phyloP scores from a whole-genome alignment of 2,888 invertebrate species.

The Cyclophora albipunctata region DNA sequence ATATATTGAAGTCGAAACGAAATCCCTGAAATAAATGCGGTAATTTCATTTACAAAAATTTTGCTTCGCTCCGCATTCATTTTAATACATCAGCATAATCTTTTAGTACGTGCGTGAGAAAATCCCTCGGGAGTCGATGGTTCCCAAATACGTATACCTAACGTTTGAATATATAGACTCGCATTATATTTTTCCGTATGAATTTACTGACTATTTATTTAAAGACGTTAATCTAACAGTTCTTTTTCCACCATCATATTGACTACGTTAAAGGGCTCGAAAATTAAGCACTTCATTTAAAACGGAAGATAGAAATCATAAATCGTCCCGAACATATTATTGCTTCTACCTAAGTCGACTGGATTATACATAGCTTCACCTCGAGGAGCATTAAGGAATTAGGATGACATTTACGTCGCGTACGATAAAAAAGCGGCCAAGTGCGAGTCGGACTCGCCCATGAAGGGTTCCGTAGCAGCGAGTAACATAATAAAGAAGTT shows the following conservation, averaged over 20 bases:
- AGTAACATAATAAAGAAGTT: too few relatives aligned
- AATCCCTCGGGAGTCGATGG: conserved; percentile 30
- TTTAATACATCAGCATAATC: conserved; percentile 66
- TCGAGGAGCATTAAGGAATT: conserved; percentile 45
- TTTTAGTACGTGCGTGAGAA: conserved; percentile 49
- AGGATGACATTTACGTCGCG: conserved; percentile 45
- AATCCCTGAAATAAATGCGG: conserved; percentile 55
- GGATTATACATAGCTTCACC: conserved; percentile 25
- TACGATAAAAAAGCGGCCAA: too few relatives aligned
- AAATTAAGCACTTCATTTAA: too few relatives aligned
- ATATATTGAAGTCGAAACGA: conserved; percentile 39
- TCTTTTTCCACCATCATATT: too few relatives aligned
- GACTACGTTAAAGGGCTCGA: too few relatives aligned
- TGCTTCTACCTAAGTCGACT: not conserved
- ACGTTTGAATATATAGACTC: not conserved
- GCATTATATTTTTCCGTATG: not conserved
- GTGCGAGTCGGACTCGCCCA: too few relatives aligned
- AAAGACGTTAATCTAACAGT: too few relatives aligned
- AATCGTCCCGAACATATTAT: too few relatives aligned
- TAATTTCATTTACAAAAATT: conserved; percentile 58
- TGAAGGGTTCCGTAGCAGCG: too few relatives aligned
- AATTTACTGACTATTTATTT: too few relatives aligned
- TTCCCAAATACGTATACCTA: conserved; percentile 7
- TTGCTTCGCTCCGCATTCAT: conserved; percentile 48
- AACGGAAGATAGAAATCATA: too few relatives aligned